Base-by-base conservation (phyloP, 1,140 invertebrate species). In the Drosophila seguyi region DNA sequence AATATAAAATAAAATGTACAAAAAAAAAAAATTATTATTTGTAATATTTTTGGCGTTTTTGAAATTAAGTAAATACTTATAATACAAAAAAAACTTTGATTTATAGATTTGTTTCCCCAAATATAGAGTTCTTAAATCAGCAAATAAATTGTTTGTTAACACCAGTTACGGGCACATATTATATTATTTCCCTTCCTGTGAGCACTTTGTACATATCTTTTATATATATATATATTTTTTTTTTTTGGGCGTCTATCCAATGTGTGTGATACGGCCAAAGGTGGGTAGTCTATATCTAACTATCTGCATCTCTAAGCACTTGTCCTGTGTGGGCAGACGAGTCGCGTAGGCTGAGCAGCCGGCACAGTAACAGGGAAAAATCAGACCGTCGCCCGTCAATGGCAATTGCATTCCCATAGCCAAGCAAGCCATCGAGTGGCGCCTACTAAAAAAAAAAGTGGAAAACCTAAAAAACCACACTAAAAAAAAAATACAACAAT, bases 281-380 rank as follows among this genome's bases (percentile, higher is more conserved):
- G 36, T 41, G 34, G 36, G 57, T 44, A 36, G 29, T 36, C 18
- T 25, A 4, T 62, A 66, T 61, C 55, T 66, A 58, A 61, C 38
- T 75, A 75, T 80, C 77, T 63, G 53, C 76, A 68, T 74, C 74
- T 82, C 63, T 78, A 78, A 75, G 75, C 80, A 82, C 80, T 78
- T 79, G 80, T 82, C 39, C 74, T 48, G 80, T 74, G 80, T 82
- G 80, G 79, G 80, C 62, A 69, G 80, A 75, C 52, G 31, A 20
- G 31, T 22, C 63, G 80, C 69, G 80, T 82, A 82, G 80, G 80
- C 73, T 16, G 36, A 69, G 77, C 75, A 53, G 16, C 27, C 27
- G 44, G 20, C 18, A 25, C 44, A 81, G 75, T 78, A 75, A 75
- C 79, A 55, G 55, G 45, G 63, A 66, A 78, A 82, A 82, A n/a